Evolutionary conservation across 30 jellyfish, hydroid and myxozoan genomes (phyloP).

Genomic region (Phacellophora camtschatica): DNA sequence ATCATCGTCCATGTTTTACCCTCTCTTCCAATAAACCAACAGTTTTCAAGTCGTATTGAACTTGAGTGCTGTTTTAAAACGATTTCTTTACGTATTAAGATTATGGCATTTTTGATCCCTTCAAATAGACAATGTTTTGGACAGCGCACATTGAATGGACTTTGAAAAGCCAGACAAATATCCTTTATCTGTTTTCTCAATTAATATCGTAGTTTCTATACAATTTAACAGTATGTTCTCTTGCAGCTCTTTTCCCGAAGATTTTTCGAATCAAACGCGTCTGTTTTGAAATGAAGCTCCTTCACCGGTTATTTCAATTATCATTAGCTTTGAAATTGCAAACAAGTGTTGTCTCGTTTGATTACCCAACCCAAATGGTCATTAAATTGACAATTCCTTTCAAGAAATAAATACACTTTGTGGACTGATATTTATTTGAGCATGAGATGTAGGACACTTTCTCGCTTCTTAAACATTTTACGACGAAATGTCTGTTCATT

Average conservation of each 20-base stretch:
- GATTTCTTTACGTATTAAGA: conserved; percentile 49
- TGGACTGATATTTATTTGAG: too few species aligned
- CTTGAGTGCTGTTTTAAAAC: conserved; percentile 4
- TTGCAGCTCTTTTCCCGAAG: background rate
- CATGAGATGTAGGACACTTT: too few species aligned
- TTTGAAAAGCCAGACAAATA: conserved; percentile 1
- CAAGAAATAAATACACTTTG: too few species aligned
- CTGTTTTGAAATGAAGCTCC: conserved; percentile 7
- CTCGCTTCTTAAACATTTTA: too few species aligned
- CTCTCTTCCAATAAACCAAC: conserved; percentile 1
- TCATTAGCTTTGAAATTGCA: background rate
- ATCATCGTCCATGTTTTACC: conserved; percentile 42
- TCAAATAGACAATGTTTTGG: conserved; percentile 10
- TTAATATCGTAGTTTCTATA: background rate
- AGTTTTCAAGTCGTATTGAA: background rate
- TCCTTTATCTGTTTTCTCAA: background rate
- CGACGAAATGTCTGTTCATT: too few species aligned
- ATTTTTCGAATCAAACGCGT: conserved; percentile 30
- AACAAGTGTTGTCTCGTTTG: too few species aligned
- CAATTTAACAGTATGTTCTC: conserved; percentile 26
- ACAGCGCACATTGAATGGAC: background rate
- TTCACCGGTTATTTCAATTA: conserved; percentile 13
- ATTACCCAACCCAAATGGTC: too few species aligned
- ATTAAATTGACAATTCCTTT: too few species aligned
- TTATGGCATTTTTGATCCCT: conserved; percentile 26